These are phyloP conservation scores for Anthoscopus minutus DNA, from an alignment of 2,113 vertebrate species.

Conservation along the genomic window DNA sequence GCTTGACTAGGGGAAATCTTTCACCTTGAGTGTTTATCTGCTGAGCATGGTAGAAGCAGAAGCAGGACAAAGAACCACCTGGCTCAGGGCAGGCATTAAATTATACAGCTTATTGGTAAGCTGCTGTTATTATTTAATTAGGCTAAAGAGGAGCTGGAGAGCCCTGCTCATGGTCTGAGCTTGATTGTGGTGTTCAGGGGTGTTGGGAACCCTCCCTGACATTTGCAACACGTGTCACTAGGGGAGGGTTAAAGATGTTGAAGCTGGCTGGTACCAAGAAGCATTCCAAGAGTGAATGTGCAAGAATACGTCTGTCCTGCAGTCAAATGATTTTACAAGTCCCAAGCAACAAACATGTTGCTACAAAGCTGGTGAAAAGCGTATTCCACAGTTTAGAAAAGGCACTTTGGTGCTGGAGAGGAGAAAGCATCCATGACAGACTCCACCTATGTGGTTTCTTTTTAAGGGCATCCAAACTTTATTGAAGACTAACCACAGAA, in stretches of 20 bases:
- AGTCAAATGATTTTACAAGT: background rate
- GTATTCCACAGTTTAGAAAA: background rate
- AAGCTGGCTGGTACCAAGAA: background rate
- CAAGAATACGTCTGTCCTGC: background rate
- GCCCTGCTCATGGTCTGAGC: background rate
- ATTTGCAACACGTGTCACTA: background rate
- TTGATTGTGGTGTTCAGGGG: background rate
- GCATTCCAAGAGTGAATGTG: background rate
- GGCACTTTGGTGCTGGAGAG: background rate
- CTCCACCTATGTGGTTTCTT: background rate
- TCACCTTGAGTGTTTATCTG: background rate
- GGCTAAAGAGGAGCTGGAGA: background rate
- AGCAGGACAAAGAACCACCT: background rate
- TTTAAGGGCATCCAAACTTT: conserved; percentile 50
- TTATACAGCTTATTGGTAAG: background rate
- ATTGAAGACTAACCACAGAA: conserved; percentile 47
- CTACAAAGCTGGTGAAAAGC: background rate
- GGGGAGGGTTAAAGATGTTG: background rate
- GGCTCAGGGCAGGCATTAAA: background rate
- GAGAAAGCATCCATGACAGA: background rate
- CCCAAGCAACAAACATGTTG: background rate
- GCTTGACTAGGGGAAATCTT: background rate
- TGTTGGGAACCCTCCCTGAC: background rate
- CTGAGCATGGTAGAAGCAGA: background rate
- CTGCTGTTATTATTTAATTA: background rate